Base-by-base conservation (phyloP, 2,797 vertebrate species). In the Sarcophilus harrisii region DNA sequence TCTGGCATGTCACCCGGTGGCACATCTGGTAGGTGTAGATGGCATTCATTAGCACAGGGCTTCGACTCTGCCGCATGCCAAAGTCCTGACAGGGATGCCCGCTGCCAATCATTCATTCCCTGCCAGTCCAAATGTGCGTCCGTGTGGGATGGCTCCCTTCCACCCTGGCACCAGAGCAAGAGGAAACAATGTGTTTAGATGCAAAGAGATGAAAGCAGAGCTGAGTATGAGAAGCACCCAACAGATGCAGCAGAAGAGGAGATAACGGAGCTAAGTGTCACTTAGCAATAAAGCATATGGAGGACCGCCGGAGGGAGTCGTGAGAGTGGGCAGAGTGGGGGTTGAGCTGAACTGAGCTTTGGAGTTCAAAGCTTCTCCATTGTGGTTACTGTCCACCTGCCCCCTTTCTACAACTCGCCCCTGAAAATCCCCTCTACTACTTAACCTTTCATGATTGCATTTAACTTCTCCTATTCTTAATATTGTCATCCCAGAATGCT, bases 1-100 rank as follows among this genome's bases (percentile, higher is more conserved):
- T 96, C 98, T 98, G 98, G 98, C 98, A 98, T 94, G 97, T 97
- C 97, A 98, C 97, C 97, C 98, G 98, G 98, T 96, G 98, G 97
- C 99, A 98, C 99, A 99, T 98, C 98, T 99, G 99, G 97, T 98
- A 98, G 98, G 98, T 98, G 98, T 98, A 98, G 98, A 98, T 98
- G 98, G 98, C 97, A 97, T 98, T 98, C 98, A 98, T 98, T 98
- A 98, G 98, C 98, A 97, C 98, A 97, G 98, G 98, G 98, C 98
- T 98, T 98, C 98, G 96, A 98, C 98, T 98, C 98, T 96, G 98
- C 87, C 58, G 98, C 97, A 97, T 98, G 98, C 98, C 99, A 99
- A 98, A 97, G 98, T 95, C 98, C 98, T 98, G 98, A 98, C 98
- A 98, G 98, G 81, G 95, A 95, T 97, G 98, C 97, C 98, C 97